Conservation (phyloP, 53 echinoderm and acorn worm genomes). For the Zoroaster sp. region DNA sequence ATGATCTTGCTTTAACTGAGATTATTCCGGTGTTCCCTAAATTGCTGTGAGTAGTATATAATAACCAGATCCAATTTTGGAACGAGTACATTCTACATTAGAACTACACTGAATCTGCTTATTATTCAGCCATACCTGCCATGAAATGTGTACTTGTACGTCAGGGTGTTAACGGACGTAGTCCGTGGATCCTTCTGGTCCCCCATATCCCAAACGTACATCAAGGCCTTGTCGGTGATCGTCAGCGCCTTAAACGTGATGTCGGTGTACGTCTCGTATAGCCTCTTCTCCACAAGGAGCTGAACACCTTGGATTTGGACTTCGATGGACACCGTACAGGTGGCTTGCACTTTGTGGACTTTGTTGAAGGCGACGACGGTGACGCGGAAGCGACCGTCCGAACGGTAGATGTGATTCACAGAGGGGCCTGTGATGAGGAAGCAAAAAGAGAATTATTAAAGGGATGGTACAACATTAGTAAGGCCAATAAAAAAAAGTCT, state of each 20-base stretch:
- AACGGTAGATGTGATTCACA: slow-evolving; percentile 74
- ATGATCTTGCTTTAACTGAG: too few species aligned
- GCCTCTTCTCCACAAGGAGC: slow-evolving; percentile 25
- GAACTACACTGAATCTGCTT: too few species aligned
- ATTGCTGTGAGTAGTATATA: too few species aligned
- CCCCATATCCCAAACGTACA: slow-evolving; percentile 87
- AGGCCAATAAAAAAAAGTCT: too few species aligned
- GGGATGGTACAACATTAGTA: too few species aligned
- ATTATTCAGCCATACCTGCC: slow-evolving; percentile 69
- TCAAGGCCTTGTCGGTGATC: slow-evolving; percentile 43
- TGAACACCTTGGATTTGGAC: slow-evolving; percentile 69
- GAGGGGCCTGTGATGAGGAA: slow-evolving; percentile 34
- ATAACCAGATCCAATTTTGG: too few species aligned
- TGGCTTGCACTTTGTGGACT: slow-evolving; percentile 43
- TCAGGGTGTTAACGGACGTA: slow-evolving; percentile 31
- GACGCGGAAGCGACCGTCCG: slow-evolving; percentile 53
- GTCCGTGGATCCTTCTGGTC: slow-evolving; percentile 28
- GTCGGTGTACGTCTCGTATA: slow-evolving; percentile 54
- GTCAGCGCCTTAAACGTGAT: slow-evolving; percentile 71
- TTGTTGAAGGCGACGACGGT: slow-evolving; percentile 84
- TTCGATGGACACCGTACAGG: slow-evolving; percentile 65
- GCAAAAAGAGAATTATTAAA: neutral
- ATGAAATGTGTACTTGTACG: slow-evolving; percentile 49
- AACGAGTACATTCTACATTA: too few species aligned
- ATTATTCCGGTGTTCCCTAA: too few species aligned